phyloP scores from a whole-genome alignment of 2,888 invertebrate genomes.

The Rhaphigaster nebulosa region DNA sequence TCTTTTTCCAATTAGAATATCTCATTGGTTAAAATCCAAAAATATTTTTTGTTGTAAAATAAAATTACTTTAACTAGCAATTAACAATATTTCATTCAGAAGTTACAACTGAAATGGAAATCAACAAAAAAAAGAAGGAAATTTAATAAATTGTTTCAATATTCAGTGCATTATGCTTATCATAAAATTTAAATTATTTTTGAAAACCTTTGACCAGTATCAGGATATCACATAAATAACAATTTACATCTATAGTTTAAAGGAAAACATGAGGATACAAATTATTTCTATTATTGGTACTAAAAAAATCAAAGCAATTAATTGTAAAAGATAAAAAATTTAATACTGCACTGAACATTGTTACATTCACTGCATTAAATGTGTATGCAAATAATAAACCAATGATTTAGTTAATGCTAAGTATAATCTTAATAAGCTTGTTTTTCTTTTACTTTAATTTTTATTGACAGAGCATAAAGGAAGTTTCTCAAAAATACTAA shows the following conservation, averaged over 20 bases:
- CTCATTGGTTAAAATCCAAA: constrained; percentile 19
- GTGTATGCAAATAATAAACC: neutral
- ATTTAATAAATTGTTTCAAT: neutral
- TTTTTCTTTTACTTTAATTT: neutral
- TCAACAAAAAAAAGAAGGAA: neutral
- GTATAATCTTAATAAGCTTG: neutral
- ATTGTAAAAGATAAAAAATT: neutral
- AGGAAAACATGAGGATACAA: neutral
- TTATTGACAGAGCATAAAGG: neutral
- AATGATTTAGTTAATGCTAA: neutral
- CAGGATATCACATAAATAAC: neutral
- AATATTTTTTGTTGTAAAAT: constrained; percentile 39
- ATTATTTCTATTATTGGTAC: too few species aligned
- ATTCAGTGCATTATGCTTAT: neutral
- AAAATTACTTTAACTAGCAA: neutral
- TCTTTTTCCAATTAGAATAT: neutral
- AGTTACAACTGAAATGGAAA: neutral
- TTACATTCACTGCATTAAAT: constrained; percentile 6
- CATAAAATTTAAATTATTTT: neutral
- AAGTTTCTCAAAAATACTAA: constrained; percentile 35
- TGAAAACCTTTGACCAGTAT: neutral
- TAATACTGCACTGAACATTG: constrained; percentile 35
- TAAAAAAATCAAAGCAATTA: neutral
- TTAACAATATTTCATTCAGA: neutral
- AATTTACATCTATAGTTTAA: neutral